Evolutionary conservation across 2,113 vertebrate species (phyloP).

Genomic region (Fulica atra): DNA sequence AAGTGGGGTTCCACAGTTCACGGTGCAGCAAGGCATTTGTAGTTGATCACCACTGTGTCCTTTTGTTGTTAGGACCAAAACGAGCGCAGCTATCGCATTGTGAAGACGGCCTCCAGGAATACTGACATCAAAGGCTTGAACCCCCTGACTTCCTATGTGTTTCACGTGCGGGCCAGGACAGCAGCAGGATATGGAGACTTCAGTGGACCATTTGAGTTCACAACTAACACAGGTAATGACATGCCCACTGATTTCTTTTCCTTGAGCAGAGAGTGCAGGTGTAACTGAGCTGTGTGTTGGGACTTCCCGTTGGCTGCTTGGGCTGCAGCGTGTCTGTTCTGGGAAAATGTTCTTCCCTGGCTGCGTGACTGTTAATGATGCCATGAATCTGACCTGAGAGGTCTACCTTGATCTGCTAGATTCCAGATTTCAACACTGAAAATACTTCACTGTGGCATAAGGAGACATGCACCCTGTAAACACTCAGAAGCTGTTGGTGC

Average conservation of each 20-base stretch:
- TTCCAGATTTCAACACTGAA: not conserved
- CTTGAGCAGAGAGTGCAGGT: not conserved
- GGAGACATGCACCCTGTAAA: not conserved
- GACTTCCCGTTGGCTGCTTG: fast-evolving
- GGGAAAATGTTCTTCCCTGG: not conserved
- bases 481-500: not conserved
- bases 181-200: conserved; percentile 96
- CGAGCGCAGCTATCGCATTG: conserved; percentile 94
- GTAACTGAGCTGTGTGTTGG: not conserved
- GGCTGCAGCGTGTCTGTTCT: not conserved
- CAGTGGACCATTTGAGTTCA: conserved; percentile 94
- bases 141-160: conserved; percentile 94
- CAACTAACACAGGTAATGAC: conserved; percentile 91
- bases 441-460: not conserved
- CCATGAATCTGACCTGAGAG: not conserved
- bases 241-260: not conserved
- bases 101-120: conserved; percentile 89
- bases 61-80: conserved; percentile 87
- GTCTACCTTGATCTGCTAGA: fast-evolving
- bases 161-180: conserved; percentile 94
- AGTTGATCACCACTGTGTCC: not conserved
- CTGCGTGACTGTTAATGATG: not conserved
- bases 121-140: conserved; percentile 94
- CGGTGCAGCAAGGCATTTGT: not conserved
- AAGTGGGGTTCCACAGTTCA: not conserved